Base-by-base conservation (phyloP, 2,113 vertebrate species). In the Erpornis zantholeuca region DNA sequence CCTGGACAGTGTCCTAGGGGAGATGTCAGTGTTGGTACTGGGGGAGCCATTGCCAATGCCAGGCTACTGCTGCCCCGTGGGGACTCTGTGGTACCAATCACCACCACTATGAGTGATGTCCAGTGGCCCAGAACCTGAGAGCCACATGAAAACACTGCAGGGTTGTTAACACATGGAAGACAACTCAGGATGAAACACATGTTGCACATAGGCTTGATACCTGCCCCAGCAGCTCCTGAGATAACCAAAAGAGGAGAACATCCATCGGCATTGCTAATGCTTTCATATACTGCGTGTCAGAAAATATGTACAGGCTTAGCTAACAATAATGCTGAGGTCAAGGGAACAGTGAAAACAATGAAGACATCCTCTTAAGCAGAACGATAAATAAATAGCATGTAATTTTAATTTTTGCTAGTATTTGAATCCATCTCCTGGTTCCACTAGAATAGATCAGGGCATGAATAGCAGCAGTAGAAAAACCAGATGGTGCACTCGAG, bases 361-460 rank as follows among this genome's bases (percentile, higher is more conserved):
- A 86, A 73, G 23, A 77, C 42, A 38, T 69, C 71, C 28, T 63
- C 72, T 88, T 81, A 53, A 54, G 35, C 15, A 70, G 72, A 86
- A 81, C 14, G 89, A 81, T 59, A 77, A 85, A 82, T 44, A 95
- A 73, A 59, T 38, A 81, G 42, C 12, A 20, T 29, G 15, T 44
- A 23, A 10, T 44, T 94, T 91, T 33, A 22, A 59, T 49, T 89
- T 83, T 95, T 84, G 31, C 35, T 92, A 36, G 19, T 50, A 50
- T 78, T 78, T 45, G 12, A 69, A 91, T 86, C n/a, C 28, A 61
- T n/a, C 63, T 66, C 61, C 38, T 73, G 28, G 44, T 91, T 56
- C 38, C 87, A 82, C 84, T 84, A 86, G 91, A 95, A 89, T 61
- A 86, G 86, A 88, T 73, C 40, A 80, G 68, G 83, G 76, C 80